A percentile compares a stretch with the other conserved stretches of the same genome.
Conservation (phyloP, 2,797 vertebrate species). For the Lagocephalus sceleratus region DNA sequence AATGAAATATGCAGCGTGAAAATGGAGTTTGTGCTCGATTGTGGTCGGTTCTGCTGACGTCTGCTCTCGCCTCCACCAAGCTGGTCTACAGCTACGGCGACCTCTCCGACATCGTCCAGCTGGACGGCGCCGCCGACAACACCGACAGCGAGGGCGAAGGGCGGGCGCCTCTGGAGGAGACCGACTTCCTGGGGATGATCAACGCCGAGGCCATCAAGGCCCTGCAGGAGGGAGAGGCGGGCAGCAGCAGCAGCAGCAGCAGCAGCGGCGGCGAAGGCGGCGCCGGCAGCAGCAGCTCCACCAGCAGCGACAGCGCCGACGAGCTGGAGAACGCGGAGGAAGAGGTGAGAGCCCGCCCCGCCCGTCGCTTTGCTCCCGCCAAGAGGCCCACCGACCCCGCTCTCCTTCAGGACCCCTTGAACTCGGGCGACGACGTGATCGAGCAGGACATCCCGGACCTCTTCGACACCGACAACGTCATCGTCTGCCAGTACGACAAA, state of each 20-base stretch:
- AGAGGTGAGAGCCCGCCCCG: constrained; percentile 50
- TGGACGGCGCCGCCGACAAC: constrained; percentile 85
- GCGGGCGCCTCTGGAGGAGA: constrained; percentile 75
- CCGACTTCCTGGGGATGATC: constrained; percentile 83
- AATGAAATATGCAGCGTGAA: not conserved
- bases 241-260: constrained; percentile 72
- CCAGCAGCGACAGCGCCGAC: constrained; percentile 74
- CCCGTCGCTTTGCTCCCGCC: not conserved
- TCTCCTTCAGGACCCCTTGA: constrained; percentile 86
- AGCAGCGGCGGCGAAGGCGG: constrained; percentile 78
- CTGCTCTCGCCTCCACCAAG: constrained; percentile 37
- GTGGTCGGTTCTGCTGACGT: not conserved
- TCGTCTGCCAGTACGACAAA: constrained; percentile 98
- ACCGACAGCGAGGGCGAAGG: constrained; percentile 77
- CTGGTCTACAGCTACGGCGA: constrained; percentile 72
- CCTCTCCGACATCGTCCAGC: constrained; percentile 83
- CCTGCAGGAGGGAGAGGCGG: constrained; percentile 81
- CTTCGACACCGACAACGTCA: constrained; percentile 95
- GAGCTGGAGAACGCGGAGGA: constrained; percentile 77
- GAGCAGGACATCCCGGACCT: constrained; percentile 94
- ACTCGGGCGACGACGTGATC: constrained; percentile 95
- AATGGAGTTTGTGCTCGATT: not conserved
- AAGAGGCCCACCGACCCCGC: no score
- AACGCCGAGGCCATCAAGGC: constrained; percentile 84
- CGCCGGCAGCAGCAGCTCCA: constrained; percentile 72